Base-by-base conservation (phyloP, 2,797 vertebrate genomes). In the Dermochelys coriacea region DNA sequence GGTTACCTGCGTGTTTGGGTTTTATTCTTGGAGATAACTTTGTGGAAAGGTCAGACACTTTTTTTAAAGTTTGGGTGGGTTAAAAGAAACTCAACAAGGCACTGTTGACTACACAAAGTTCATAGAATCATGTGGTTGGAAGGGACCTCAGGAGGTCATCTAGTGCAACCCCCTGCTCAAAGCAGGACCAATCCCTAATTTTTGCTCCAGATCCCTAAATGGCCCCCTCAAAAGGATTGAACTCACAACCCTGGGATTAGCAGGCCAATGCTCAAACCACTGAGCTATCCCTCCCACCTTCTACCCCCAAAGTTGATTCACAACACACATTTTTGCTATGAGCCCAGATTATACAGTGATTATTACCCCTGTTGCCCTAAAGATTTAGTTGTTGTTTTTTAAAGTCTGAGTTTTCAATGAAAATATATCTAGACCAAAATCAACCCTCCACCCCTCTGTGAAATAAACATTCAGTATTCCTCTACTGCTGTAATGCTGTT, bases 401-500 rank as follows among this genome's bases (percentile, higher is more conserved):
- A 88, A 91, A 89, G 41, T 81, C 55, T 50, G 92, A 87, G 68
- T 97, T 96, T 95, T 93, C 54, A 90, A 91, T 90, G 85, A 87
- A 61, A 93, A 91, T 92, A 93, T 95, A 84, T 25, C 81, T 95
- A 90, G 90, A 93, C 81, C 88, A 81, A 93, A 89, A 82, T 83
- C 55, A 93, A 89, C 31, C 51, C 86, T 93, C 81, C 87, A 4
- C 59, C 82, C 91, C 93, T 94, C 95, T 93, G 91, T 95, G 95
- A 95, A 94, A 96, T 96, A 95, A 94, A 96, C 47, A 91, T 92
- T 92, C 88, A 88, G 88, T 95, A 93, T 95, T 94, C 84, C 94
- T 94, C 92, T 93, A 88, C 90, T 84, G 64, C 80, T 51, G 81
- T 87, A n/a, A 10, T 0, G 0, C 3, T 86, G 81, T 86, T 6